phyloP scores from a whole-genome alignment of 2,797 vertebrate genomes.

The Harpagifer antarcticus region DNA sequence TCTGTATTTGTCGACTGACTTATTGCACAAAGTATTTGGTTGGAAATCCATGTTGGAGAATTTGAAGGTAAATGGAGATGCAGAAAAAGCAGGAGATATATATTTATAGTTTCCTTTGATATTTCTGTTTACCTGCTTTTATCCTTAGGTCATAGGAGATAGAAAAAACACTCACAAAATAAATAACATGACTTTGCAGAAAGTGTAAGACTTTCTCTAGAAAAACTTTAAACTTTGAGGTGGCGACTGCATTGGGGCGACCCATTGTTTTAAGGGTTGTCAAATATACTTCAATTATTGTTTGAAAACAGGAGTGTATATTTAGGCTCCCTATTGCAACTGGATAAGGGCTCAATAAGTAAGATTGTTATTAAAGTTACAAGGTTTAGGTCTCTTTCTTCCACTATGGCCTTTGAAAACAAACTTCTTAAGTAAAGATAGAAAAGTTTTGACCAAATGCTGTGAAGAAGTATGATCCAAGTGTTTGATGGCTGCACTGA shows the following conservation, averaged over 20 bases:
- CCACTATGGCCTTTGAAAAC: not conserved
- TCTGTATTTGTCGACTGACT: slow-evolving; percentile 61
- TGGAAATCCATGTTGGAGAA: slow-evolving; percentile 40
- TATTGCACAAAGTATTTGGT: slow-evolving; percentile 32
- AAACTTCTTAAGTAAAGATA: not conserved
- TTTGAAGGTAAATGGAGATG: slow-evolving; percentile 32
- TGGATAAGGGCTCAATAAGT: slow-evolving; percentile 12
- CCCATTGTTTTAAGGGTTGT: not conserved
- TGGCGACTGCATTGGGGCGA: not conserved
- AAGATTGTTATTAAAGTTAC: slow-evolving; percentile 25
- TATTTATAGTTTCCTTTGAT: not conserved
- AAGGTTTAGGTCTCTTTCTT: slow-evolving; percentile 6
- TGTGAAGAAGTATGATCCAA: slow-evolving; percentile 26
- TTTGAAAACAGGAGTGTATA: not conserved
- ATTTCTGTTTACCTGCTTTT: slow-evolving; percentile 22
- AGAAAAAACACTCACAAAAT: slow-evolving; percentile 10
- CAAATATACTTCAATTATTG: slow-evolving; percentile 18
- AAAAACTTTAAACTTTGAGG: slow-evolving; percentile 7
- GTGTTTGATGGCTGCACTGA: slow-evolving; percentile 16
- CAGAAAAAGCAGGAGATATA: slow-evolving; percentile 12
- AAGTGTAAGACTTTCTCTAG: not conserved
- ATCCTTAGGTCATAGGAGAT: not conserved
- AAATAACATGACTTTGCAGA: slow-evolving; percentile 11
- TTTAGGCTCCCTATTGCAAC: not conserved
- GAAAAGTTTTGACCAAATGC: slow-evolving; percentile 16